A percentile compares a stretch with the other conserved stretches of the same genome.
Conservation (phyloP, 2,113 vertebrate genomes). For the Notechis scutatus region DNA sequence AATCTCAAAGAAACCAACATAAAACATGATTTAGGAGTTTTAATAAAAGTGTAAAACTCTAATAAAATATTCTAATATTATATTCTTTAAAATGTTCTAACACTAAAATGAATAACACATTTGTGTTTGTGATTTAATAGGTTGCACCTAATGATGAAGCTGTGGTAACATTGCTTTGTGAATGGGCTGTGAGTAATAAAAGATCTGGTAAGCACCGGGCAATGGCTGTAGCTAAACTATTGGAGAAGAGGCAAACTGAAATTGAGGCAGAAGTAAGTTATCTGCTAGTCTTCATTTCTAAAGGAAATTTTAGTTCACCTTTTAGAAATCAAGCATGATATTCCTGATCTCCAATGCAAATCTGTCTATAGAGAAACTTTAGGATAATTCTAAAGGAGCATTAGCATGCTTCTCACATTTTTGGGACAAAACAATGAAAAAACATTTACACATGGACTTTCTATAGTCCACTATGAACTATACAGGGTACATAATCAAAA, state of each 20-base stretch:
- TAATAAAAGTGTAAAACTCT: neutral
- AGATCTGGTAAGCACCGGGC: constrained; percentile 71
- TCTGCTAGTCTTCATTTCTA: neutral
- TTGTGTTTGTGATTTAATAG: constrained; percentile 31
- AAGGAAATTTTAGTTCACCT: neutral
- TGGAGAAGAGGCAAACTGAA: constrained; percentile 74
- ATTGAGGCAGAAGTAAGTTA: constrained; percentile 70
- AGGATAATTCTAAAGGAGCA: neutral
- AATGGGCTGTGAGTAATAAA: constrained; percentile 74
- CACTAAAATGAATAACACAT: neutral
- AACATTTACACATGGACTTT: neutral
- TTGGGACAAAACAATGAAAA: neutral
- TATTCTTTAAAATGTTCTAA: neutral
- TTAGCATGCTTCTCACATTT: neutral
- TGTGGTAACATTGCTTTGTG: constrained; percentile 66
- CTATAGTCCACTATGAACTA: neutral
- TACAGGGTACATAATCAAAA: neutral
- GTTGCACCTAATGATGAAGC: constrained; percentile 63
- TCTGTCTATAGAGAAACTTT: neutral
- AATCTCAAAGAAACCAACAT: neutral
- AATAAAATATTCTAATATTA: neutral
- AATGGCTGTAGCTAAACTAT: constrained; percentile 70
- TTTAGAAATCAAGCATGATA: neutral
- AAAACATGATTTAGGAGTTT: neutral
- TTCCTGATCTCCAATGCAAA: neutral